Evolutionary conservation across 2,888 invertebrate genomes (phyloP).

Genomic region (Neria commutata): DNA sequence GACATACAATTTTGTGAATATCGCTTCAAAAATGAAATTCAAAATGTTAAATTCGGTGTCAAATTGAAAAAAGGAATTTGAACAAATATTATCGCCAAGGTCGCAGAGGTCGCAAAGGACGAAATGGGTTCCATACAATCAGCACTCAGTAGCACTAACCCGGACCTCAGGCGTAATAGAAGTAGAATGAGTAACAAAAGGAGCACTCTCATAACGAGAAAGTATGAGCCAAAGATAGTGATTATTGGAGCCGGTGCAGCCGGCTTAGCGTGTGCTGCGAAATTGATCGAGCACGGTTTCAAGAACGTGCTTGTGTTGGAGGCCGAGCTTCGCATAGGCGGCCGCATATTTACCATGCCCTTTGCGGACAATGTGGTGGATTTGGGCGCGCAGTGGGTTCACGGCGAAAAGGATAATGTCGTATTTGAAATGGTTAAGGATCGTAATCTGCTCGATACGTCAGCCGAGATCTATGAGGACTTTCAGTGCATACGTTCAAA

Average conservation of each 20-base stretch:
- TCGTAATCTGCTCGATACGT: constrained; percentile 28
- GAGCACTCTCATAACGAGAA: constrained; percentile 10
- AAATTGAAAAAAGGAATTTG: no score
- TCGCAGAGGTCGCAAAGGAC: no score
- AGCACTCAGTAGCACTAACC: no score
- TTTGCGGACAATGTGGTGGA: constrained; percentile 68
- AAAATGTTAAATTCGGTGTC: no score
- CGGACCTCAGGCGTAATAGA: no score
- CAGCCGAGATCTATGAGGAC: constrained; percentile 25
- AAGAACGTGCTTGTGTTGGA: constrained; percentile 65
- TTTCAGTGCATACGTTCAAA: constrained; percentile 45
- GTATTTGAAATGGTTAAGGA: constrained; percentile 65
- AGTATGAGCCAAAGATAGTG: constrained; percentile 39
- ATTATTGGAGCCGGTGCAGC: constrained; percentile 55
- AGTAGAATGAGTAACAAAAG: constrained; percentile 3
- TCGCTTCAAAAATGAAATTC: no score
- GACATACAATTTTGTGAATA: no score
- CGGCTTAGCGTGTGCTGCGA: constrained; percentile 53
- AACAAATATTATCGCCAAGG: no score
- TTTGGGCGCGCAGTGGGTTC: constrained; percentile 68
- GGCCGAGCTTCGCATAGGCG: constrained; percentile 69
- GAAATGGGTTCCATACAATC: no score
- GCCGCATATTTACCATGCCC: constrained; percentile 65
- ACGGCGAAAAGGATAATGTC: constrained; percentile 70
- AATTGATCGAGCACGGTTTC: constrained; percentile 55